These are phyloP conservation scores for Helostoma temminkii DNA, from an alignment of 2,797 vertebrate species.

Conservation along the genomic window DNA sequence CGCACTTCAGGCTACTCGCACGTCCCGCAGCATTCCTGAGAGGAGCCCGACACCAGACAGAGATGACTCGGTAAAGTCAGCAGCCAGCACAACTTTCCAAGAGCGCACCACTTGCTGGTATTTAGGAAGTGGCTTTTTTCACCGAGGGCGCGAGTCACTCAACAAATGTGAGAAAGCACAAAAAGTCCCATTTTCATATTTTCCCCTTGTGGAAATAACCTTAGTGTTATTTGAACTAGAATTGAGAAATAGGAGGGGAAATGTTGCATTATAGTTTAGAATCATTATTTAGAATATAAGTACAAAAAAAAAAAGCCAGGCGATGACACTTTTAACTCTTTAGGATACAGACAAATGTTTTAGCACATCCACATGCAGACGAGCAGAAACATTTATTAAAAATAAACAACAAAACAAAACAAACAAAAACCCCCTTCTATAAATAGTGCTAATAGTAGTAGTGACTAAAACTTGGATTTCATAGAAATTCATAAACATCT, in stretches of 20 bases:
- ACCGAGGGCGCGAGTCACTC: conserved; percentile 24
- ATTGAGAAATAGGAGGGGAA: too few species aligned
- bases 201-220: neutral
- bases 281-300: neutral
- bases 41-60: conserved; percentile 44
- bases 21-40: conserved; percentile 65
- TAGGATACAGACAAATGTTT: neutral
- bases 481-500: conserved; percentile 66
- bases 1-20: conserved; percentile 49
- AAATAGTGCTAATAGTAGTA: conserved; percentile 47
- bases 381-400: too few species aligned
- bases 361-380: too few species aligned
- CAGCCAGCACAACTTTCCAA: conserved; percentile 66
- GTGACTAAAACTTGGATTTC: conserved; percentile 50
- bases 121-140: conserved; percentile 65
- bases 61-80: conserved; percentile 67
- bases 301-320: neutral
- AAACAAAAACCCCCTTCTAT: neutral
- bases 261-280: neutral
- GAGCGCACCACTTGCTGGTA: conserved; percentile 52
- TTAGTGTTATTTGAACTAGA: neutral
- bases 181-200: neutral
- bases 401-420: too few species aligned
- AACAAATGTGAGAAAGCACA: neutral
- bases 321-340: neutral